phyloP scores from a whole-genome alignment of 2,113 vertebrate species.

The Cebidichthys violaceus region DNA sequence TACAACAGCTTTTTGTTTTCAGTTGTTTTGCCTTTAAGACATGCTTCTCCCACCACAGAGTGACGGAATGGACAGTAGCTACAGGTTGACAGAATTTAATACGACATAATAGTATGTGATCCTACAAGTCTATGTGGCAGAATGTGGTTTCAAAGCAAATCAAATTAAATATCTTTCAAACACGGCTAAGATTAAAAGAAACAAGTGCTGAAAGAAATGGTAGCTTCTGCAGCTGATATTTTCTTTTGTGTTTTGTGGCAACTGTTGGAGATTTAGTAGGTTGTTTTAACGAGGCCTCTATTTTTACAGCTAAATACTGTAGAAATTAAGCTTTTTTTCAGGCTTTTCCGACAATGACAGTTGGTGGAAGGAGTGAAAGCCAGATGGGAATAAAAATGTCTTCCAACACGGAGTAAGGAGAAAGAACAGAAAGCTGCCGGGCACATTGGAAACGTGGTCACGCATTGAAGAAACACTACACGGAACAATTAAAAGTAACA shows the following conservation, averaged over 20 bases:
- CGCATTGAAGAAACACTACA: background rate
- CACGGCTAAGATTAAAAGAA: background rate
- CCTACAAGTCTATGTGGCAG: background rate
- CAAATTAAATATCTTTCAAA: background rate
- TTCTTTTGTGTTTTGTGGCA: slow-evolving; percentile 1
- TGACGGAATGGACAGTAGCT: background rate
- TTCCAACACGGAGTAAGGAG: slow-evolving; percentile 8
- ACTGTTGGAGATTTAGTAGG: slow-evolving; percentile 20
- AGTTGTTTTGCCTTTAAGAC: slow-evolving; percentile 17
- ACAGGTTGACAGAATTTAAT: background rate
- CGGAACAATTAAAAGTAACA: no score
- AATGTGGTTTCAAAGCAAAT: slow-evolving; percentile 2
- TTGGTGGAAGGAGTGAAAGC: slow-evolving; percentile 12
- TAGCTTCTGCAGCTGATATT: background rate
- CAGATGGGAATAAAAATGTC: slow-evolving; percentile 8
- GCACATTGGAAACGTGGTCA: background rate
- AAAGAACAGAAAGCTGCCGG: background rate
- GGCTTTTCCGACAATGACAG: slow-evolving; percentile 16
- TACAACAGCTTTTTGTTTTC: slow-evolving; percentile 13
- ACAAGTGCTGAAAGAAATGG: background rate
- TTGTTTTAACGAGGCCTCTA: background rate
- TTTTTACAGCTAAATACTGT: slow-evolving; percentile 24
- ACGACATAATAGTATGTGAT: slow-evolving; percentile 11
- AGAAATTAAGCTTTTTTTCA: slow-evolving; percentile 33
- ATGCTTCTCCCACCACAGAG: slow-evolving; percentile 10